Conservation (phyloP, 2,113 vertebrate genomes). For the Talpa occidentalis region DNA sequence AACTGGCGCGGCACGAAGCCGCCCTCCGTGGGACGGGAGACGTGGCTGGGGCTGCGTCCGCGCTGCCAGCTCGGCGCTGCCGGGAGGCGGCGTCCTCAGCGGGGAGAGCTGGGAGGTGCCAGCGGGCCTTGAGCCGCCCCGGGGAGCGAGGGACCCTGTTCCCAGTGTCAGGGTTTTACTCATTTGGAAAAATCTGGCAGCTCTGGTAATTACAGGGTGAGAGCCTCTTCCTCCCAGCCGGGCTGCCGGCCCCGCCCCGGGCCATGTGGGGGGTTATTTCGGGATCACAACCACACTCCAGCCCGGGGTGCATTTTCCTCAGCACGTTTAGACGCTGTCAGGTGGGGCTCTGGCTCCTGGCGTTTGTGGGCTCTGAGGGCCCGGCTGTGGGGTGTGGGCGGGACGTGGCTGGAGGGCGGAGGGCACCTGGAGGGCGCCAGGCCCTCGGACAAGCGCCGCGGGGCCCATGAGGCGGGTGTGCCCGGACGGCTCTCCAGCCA, state of each 20-base stretch:
- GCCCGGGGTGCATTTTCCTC: constrained; percentile 70
- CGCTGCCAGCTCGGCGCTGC: no score
- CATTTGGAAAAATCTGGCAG: not conserved
- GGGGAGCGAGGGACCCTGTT: accelerated
- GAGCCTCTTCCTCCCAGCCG: accelerated
- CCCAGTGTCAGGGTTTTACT: not conserved
- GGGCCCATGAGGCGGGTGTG: no score
- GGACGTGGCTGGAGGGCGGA: no score
- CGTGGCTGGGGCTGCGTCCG: no score
- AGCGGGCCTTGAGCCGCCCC: no score
- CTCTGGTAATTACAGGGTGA: not conserved
- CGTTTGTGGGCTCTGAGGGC: constrained; percentile 50
- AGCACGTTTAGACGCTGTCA: constrained; percentile 76
- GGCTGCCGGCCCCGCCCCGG: accelerated
- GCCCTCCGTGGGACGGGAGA: no score
- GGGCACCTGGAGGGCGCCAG: no score
- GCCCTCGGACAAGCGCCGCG: no score
- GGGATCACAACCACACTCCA: constrained; percentile 47
- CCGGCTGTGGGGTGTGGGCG: no score
- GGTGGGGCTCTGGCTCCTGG: constrained; percentile 54
- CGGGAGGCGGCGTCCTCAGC: accelerated
- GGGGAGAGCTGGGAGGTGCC: no score
- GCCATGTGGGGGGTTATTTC: not conserved
- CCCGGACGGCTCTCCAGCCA: no score
- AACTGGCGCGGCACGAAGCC: no score